phyloP scores from a whole-genome alignment of 2,113 vertebrate species.

The Dasypus novemcinctus region DNA sequence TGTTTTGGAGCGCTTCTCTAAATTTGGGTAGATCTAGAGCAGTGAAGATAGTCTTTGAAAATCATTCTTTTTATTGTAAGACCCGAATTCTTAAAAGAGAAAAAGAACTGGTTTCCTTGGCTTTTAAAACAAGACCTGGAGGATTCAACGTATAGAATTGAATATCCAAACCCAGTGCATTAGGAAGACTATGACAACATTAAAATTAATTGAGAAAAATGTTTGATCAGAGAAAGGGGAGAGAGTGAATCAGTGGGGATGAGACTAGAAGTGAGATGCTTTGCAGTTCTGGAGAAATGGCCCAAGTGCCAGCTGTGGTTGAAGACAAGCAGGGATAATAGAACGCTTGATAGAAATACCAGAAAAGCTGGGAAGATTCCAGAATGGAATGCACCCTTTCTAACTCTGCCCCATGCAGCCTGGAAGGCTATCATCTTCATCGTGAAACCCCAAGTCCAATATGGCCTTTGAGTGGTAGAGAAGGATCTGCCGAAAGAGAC shows the following conservation, averaged over 20 bases:
- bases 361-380: background rate
- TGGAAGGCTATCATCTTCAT: background rate
- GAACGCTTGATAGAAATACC: background rate
- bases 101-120: background rate
- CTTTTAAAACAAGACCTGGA: conserved; percentile 21
- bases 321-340: background rate
- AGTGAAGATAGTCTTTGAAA: conserved; percentile 29
- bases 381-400: background rate
- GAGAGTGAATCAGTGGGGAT: background rate
- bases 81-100: conserved; percentile 45
- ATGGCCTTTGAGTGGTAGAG: background rate
- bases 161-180: background rate
- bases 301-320: background rate
- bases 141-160: background rate
- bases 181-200: background rate
- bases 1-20: background rate
- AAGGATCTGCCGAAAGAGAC: background rate
- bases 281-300: background rate
- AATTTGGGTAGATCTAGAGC: background rate
- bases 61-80: background rate
- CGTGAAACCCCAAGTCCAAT: background rate
- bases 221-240: background rate
- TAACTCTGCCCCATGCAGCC: background rate
- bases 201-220: background rate
- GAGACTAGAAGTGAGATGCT: background rate